phyloP scores from a whole-genome alignment of 1,140 invertebrate genomes.

The Triops cancriformis region DNA sequence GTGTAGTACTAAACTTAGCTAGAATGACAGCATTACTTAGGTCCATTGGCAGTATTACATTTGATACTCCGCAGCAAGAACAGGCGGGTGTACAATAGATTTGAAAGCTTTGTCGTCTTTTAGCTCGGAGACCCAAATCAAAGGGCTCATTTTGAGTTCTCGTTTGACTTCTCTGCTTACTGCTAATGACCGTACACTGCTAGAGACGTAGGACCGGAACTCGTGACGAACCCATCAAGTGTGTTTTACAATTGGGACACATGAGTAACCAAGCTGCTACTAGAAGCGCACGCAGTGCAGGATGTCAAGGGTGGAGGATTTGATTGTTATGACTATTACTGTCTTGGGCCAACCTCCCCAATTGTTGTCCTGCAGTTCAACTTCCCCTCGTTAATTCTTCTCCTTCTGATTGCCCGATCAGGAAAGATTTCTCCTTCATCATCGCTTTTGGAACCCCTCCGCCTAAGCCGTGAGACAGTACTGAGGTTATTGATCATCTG shows the following conservation, averaged over 20 bases:
- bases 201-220: background rate
- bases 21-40: too few species aligned
- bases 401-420: background rate
- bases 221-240: background rate
- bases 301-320: background rate
- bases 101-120: too few species aligned
- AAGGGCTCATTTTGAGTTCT: too few species aligned
- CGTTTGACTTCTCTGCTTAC: too few species aligned
- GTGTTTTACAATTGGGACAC: background rate
- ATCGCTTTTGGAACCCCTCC: background rate
- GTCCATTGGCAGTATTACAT: too few species aligned
- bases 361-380: background rate
- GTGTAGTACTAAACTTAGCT: too few species aligned
- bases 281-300: background rate
- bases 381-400: background rate
- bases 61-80: too few species aligned
- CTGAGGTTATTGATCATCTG: background rate
- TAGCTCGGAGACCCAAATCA: too few species aligned
- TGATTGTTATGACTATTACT: conserved; percentile 8
- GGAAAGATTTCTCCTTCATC: background rate
- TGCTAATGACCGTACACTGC: too few species aligned
- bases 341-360: background rate
- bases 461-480: background rate
- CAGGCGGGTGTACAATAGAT: too few species aligned
- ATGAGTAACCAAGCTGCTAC: background rate